Evolutionary conservation across 1,140 invertebrate species (phyloP).

Genomic region (Metaphire vulgaris): DNA sequence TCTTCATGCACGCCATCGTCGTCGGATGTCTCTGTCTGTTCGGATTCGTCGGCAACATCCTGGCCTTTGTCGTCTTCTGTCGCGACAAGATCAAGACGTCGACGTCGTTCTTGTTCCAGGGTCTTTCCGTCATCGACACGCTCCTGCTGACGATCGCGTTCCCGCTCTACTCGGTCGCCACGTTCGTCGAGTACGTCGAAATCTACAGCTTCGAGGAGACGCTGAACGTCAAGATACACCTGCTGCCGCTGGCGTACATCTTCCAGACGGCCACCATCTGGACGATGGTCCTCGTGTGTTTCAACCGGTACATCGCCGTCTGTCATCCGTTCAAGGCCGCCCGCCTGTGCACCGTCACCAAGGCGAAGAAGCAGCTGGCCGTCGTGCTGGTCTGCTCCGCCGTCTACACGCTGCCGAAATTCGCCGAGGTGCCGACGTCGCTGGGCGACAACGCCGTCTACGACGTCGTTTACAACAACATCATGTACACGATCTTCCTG

Average conservation of each 20-base stretch:
- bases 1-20: conserved; percentile 19
- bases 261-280: too few species aligned
- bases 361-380: conserved; percentile 23
- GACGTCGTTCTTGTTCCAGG: conserved; percentile 26
- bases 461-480: conserved; percentile 21
- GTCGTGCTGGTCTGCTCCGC: conserved; percentile 14
- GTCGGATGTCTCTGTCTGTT: conserved; percentile 6
- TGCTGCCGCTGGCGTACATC: conserved; percentile 3
- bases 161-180: conserved; percentile 4
- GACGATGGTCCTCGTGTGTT: conserved; percentile 20
- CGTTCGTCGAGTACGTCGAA: conserved; percentile 4
- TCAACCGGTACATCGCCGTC: conserved; percentile 27
- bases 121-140: conserved; percentile 19
- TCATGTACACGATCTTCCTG: conserved; percentile 28
- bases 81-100: conserved; percentile 27
- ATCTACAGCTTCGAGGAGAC: not conserved
- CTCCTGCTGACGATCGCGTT: conserved; percentile 3
- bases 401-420: conserved; percentile 15
- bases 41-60: conserved; percentile 21
- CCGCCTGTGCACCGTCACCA: conserved; percentile 14
- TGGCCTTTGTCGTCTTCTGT: conserved; percentile 20
- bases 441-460: conserved; percentile 3
- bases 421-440: not conserved
- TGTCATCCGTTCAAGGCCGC: too few species aligned
- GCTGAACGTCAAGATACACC: not conserved